phyloP scores from a whole-genome alignment of 2,113 vertebrate genomes.

The Apteryx owenii region DNA sequence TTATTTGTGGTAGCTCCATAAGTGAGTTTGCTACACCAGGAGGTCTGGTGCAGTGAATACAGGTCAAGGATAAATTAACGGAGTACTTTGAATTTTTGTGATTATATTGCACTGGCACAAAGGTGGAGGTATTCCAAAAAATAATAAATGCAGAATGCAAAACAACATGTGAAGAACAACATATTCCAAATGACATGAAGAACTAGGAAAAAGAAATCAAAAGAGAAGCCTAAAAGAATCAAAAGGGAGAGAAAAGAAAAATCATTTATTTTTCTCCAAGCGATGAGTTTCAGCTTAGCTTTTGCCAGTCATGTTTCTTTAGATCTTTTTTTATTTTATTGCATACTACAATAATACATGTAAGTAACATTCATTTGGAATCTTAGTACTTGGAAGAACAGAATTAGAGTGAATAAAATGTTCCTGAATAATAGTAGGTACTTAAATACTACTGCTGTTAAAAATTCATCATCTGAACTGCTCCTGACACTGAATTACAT shows the following conservation, averaged over 20 bases:
- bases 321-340: neutral
- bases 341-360: neutral
- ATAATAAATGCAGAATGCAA: neutral
- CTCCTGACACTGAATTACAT: too few relatives aligned
- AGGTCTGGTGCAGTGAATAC: neutral
- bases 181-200: neutral
- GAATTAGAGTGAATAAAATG: neutral
- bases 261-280: neutral
- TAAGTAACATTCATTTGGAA: neutral
- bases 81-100: neutral
- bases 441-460: neutral
- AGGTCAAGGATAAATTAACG: neutral
- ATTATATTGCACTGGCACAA: neutral
- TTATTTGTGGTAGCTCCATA: neutral
- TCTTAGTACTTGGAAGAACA: neutral
- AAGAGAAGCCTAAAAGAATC: neutral
- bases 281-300: neutral
- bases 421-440: neutral
- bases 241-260: rapidly evolving
- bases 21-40: neutral
- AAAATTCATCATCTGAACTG: too few relatives aligned
- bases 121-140: neutral
- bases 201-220: neutral
- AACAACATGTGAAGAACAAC: neutral
- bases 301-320: neutral